Percentiles rank a stretch among this genome's conserved stretches.
Conservation (phyloP, 2,113 vertebrate genomes). For the Mystacornis crossleyi region DNA sequence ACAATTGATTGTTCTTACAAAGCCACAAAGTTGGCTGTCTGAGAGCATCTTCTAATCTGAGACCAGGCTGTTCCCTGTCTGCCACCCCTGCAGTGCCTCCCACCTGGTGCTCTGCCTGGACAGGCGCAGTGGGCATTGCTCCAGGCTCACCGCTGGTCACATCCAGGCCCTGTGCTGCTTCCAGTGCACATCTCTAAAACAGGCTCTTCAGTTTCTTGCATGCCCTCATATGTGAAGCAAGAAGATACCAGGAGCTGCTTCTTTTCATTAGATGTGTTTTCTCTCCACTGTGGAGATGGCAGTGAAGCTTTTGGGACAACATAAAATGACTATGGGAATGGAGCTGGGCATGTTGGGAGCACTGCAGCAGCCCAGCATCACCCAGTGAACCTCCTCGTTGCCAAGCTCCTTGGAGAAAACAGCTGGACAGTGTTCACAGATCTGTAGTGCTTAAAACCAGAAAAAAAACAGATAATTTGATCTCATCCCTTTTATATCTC, state of each 20-base stretch:
- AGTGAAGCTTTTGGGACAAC: background rate
- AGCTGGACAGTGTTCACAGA: background rate
- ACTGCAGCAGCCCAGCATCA: background rate
- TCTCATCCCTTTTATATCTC: background rate
- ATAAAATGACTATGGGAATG: background rate
- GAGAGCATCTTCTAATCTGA: background rate
- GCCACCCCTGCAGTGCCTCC: background rate
- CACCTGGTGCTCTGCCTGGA: fast-evolving
- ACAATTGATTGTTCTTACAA: background rate
- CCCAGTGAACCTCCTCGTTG: background rate
- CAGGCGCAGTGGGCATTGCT: background rate
- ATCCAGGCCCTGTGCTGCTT: background rate
- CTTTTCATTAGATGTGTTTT: background rate
- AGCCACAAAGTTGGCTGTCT: background rate
- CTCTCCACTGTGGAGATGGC: fast-evolving
- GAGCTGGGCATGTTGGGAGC: background rate
- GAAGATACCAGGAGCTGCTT: background rate
- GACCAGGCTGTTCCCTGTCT: background rate
- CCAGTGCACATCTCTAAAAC: background rate
- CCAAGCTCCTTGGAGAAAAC: background rate
- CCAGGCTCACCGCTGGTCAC: background rate
- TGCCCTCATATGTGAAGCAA: fast-evolving
- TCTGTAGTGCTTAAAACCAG: background rate
- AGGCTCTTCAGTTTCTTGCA: background rate
- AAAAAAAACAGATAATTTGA: background rate